Percentiles rank a stretch among this genome's conserved stretches.
Evolutionary conservation across 2,113 vertebrate genomes (phyloP).

Genomic region (Acanthochromis polyacanthus): DNA sequence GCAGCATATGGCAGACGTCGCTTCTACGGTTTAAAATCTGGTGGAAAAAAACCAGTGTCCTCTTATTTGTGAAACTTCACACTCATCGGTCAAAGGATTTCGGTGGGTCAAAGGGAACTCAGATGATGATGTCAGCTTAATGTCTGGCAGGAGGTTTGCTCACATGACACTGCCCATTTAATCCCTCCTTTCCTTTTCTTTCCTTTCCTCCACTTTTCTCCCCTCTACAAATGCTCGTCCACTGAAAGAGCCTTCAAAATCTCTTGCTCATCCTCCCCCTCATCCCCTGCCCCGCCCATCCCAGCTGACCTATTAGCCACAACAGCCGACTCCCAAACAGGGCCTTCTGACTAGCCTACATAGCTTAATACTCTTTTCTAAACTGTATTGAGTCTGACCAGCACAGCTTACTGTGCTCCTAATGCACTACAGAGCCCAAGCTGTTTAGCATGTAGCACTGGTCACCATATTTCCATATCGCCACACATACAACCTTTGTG

Average conservation of each 20-base stretch:
- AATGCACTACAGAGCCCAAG: conserved; percentile 31
- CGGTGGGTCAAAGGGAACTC: conserved; percentile 15
- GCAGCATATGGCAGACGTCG: neutral
- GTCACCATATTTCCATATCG: neutral
- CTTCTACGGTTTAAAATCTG: no score
- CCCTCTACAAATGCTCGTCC: conserved; percentile 30
- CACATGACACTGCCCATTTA: conserved; percentile 41
- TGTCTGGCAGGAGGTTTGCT: conserved; percentile 39
- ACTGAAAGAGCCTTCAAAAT: conserved; percentile 62
- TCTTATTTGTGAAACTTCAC: neutral
- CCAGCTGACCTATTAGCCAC: conserved; percentile 74
- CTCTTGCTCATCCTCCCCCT: conserved; percentile 64
- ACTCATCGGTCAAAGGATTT: conserved; percentile 4
- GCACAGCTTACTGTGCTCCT: conserved; percentile 48
- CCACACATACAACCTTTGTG: neutral
- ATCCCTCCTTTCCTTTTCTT: conserved; percentile 11
- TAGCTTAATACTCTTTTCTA: conserved; percentile 63
- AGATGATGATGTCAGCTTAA: conserved; percentile 32
- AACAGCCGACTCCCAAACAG: conserved; percentile 51
- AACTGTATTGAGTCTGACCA: conserved; percentile 53
- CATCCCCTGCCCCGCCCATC: conserved; percentile 65
- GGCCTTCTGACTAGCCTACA: conserved; percentile 58
- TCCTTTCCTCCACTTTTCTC: neutral
- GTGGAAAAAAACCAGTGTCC: neutral
- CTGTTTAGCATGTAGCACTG: neutral